These are phyloP conservation scores for Dromaius novaehollandiae DNA, from an alignment of 2,113 vertebrate genomes.

Conservation along the genomic window DNA sequence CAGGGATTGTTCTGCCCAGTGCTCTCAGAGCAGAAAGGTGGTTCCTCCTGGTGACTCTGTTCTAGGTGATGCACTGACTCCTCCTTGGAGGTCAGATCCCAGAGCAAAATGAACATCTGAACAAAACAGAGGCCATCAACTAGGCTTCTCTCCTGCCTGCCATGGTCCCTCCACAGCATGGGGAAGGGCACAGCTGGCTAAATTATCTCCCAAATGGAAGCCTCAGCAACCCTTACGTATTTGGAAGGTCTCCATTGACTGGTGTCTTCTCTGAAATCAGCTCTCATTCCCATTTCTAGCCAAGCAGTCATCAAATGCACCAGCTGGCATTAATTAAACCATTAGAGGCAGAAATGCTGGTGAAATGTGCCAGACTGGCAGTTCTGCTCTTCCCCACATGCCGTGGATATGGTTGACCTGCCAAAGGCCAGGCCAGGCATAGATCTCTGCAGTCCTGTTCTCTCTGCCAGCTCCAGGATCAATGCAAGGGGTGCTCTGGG, in stretches of 20 bases:
- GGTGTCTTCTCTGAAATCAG: neutral
- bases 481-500: neutral
- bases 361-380: neutral
- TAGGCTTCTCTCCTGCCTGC: neutral
- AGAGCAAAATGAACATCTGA: neutral
- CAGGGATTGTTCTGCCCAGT: neutral
- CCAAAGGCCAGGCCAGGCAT: neutral
- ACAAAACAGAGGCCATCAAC: neutral
- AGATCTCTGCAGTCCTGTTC: neutral
- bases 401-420: neutral
- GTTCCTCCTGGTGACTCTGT: neutral
- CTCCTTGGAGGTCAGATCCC: neutral
- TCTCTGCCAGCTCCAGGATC: too few species aligned
- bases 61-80: neutral
- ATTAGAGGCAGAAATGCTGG: neutral
- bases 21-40: fast-evolving
- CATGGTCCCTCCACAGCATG: fast-evolving
- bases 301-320: neutral
- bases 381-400: neutral
- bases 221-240: neutral
- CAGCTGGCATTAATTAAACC: neutral
- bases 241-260: neutral
- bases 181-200: neutral
- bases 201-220: neutral
- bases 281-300: neutral